phyloP scores from a whole-genome alignment of 2,113 vertebrate species.

The Petaurus breviceps region DNA sequence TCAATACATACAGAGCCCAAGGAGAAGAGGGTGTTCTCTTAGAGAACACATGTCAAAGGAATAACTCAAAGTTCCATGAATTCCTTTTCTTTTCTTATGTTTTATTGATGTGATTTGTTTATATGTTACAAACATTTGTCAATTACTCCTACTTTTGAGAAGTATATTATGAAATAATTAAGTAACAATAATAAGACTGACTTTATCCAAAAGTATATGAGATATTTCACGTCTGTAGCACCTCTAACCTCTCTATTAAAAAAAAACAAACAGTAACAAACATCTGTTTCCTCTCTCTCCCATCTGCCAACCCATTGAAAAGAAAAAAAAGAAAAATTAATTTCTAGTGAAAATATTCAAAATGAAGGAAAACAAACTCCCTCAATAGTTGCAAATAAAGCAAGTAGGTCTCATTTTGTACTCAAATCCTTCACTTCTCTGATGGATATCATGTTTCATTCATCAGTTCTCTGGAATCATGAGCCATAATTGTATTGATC shows the following conservation, averaged over 20 bases:
- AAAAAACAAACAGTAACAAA: background rate
- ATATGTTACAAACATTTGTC: background rate
- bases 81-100: background rate
- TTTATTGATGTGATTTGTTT: background rate
- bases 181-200: background rate
- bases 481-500: background rate
- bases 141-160: background rate
- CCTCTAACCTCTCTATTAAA: background rate
- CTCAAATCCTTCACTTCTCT: background rate
- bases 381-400: background rate
- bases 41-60: background rate
- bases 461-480: background rate
- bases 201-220: background rate
- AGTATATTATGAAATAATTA: background rate
- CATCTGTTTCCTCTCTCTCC: background rate
- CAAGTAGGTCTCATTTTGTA: background rate
- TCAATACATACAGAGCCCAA: background rate
- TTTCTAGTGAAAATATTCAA: background rate
- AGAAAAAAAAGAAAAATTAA: too few species aligned
- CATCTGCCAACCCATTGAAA: background rate
- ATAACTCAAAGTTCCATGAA: background rate
- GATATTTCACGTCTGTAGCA: background rate
- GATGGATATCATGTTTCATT: background rate
- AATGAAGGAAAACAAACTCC: background rate
- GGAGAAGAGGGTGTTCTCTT: background rate